phyloP scores from a whole-genome alignment of 2,888 invertebrate genomes.

The Pseudolycoriella hygida region DNA sequence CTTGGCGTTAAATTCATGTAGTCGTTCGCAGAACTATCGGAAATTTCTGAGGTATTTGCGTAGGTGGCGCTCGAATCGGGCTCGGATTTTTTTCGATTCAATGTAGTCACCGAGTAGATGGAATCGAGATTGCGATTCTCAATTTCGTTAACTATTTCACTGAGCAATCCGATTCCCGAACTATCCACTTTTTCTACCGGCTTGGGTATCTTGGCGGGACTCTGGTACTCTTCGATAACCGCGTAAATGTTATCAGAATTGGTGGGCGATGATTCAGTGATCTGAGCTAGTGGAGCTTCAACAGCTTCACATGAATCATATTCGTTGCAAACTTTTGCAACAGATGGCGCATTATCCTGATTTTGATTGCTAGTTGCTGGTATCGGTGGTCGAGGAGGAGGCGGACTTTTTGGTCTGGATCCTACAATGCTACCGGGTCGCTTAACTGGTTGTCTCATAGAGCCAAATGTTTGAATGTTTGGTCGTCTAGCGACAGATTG shows the following conservation, averaged over 20 bases:
- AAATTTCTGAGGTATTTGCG: constrained; percentile 37
- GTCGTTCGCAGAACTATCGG: constrained; percentile 41
- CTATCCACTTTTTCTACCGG: constrained; percentile 34
- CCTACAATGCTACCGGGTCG: constrained; percentile 56
- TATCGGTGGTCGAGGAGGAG: constrained; percentile 49
- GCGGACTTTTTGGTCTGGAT: constrained; percentile 54
- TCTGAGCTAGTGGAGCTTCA: constrained; percentile 33
- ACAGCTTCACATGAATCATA: constrained; percentile 64
- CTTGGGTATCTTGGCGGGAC: constrained; percentile 23
- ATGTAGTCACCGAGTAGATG: constrained; percentile 63
- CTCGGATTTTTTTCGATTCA: constrained; percentile 37
- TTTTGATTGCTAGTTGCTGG: constrained; percentile 25
- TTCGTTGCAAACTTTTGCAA: constrained; percentile 28
- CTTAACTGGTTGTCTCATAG: constrained; percentile 56
- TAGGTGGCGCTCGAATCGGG: constrained; percentile 23
- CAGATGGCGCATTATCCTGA: constrained; percentile 33
- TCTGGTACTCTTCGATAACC: constrained; percentile 57
- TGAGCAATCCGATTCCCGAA: constrained; percentile 59
- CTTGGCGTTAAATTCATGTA: constrained; percentile 44
- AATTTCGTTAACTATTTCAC: constrained; percentile 77
- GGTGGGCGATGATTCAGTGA: constrained; percentile 39
- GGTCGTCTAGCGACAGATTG: constrained; percentile 30
- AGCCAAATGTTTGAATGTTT: constrained; percentile 58
- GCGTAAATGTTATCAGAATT: constrained; percentile 66
- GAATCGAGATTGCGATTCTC: constrained; percentile 73